Percentiles rank a stretch among this genome's conserved stretches.
Conservation (phyloP, 2,113 vertebrate species). For the Psilopsiagon aurifrons region DNA sequence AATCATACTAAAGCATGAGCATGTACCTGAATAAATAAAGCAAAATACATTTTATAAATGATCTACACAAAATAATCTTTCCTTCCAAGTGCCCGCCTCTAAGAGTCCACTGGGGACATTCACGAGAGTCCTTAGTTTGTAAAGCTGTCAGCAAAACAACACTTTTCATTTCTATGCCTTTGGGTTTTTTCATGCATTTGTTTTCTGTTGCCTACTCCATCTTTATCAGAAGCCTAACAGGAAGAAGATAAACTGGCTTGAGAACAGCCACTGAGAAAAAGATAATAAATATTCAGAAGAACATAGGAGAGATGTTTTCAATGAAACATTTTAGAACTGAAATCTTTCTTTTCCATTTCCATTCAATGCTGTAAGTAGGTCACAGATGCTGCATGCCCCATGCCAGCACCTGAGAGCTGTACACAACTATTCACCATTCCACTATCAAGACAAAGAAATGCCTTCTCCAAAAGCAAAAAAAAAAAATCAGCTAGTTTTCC, state of each 20-base stretch:
- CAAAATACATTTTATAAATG: not conserved
- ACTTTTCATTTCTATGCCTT: not conserved
- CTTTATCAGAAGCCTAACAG: not conserved
- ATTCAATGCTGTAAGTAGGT: not conserved
- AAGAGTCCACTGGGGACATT: not conserved
- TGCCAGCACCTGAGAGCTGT: not conserved
- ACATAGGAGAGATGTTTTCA: not conserved
- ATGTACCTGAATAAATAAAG: not conserved
- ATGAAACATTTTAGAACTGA: not conserved
- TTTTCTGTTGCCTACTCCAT: not conserved
- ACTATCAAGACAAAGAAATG: not conserved
- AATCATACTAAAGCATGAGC: not conserved
- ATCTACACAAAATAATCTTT: not conserved
- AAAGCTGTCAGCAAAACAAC: not conserved
- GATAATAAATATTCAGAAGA: not conserved
- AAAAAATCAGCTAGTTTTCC: not conserved
- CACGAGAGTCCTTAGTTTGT: not conserved
- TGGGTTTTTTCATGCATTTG: not conserved
- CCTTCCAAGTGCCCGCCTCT: not conserved
- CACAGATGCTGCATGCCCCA: not conserved
- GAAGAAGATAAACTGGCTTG: not conserved
- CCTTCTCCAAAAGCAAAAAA: not conserved
- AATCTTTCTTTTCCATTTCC: not conserved
- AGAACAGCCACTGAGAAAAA: not conserved
- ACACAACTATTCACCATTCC: not conserved